These are phyloP conservation scores for Streblospio benedicti DNA, from an alignment of 1,140 invertebrate species.

Conservation along the genomic window DNA sequence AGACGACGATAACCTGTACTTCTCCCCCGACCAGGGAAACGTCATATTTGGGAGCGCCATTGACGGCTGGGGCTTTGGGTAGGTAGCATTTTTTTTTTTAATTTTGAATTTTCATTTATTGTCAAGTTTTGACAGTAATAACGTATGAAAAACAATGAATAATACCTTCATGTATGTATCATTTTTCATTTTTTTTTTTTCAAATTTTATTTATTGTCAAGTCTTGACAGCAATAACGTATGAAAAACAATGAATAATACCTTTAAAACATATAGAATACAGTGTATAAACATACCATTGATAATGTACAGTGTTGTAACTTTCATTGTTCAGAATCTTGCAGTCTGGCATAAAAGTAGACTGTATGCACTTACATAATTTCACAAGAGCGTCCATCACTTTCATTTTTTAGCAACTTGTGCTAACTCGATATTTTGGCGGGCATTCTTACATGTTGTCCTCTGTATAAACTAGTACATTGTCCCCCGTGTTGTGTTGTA, in stretches of 20 bases:
- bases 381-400: too few species aligned
- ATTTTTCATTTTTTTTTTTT: not conserved
- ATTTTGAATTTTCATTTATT: conserved; percentile 6
- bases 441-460: too few species aligned
- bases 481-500: conserved; percentile 53
- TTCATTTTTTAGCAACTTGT: too few species aligned
- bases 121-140: not conserved
- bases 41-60: conserved; percentile 92
- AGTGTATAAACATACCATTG: too few species aligned
- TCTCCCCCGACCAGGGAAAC: conserved; percentile 85
- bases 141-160: too few species aligned
- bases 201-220: not conserved
- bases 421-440: too few species aligned
- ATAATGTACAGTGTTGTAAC: not conserved
- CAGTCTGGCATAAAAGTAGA: too few species aligned
- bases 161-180: not conserved
- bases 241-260: too few species aligned
- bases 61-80: conserved; percentile 94
- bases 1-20: conserved; percentile 83
- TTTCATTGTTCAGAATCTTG: not conserved
- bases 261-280: too few species aligned
- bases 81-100: conserved; percentile 14
- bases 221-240: not conserved
- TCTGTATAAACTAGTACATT: too few species aligned
- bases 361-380: too few species aligned